Evolutionary conservation across 2,797 vertebrate genomes (phyloP), one percentile per base, ranked within the genome.

Genomic region (Gallinago stenura): DNA sequence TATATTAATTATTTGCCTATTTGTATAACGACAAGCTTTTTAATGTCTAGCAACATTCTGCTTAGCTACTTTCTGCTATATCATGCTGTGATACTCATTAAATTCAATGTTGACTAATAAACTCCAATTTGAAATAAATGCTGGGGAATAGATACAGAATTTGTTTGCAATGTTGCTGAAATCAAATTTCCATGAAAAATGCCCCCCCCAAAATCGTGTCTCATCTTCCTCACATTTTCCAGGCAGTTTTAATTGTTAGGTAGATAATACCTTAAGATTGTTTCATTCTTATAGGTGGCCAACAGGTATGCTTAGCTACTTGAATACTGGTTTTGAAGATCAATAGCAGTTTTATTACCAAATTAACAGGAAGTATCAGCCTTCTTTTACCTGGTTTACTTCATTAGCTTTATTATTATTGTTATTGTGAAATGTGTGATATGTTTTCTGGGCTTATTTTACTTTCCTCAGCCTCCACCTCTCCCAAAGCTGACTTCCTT

Each of bases 61-160:
- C 50, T 72, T 83, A 80, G 66, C 69, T 93, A 50, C 77, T 89
- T 75, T 91, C 71, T 95, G 81, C 60, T 82, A 35, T 50, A 46
- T 89, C 72, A 58, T 69, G 71, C 87, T 91, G 76, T 73, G 73
- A 65, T 92, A 35, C 65, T 88, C 69, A 83, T 51, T 76, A 82
- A 78, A 87, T 45, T 82, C 76, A 78, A n/a, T 54, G 41, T 68
- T 93, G 53, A 76, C 53, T 54, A 93, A 83, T 46, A 83, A 86
- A 89, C 20, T 75, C 28, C 20, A 57, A 30, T 51, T 77, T 66
- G 41, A 73, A 87, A 90, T 57, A 87, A 95, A 73, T 65, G 9
- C 33, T 58, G 65, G 28, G 31, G 22, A 77, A 68, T 4, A 88
- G 45, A 68, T 16, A 71, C 5, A 71, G 43, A 51, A 79, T 82